Conservation (phyloP, 2,797 vertebrate genomes). For the Channa striata region DNA sequence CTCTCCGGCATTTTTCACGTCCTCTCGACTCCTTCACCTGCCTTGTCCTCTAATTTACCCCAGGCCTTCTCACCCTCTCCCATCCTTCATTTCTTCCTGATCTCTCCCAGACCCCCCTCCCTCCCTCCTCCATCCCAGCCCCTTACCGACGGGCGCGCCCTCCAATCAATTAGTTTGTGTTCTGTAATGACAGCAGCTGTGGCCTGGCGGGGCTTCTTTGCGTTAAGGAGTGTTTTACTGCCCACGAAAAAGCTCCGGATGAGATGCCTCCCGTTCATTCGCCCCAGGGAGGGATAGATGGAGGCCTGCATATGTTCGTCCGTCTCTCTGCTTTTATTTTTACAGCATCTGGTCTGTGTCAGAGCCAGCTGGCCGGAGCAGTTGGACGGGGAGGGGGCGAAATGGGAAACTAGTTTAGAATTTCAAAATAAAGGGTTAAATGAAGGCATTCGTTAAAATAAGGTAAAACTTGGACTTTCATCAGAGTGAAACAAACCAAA, state of each 20-base stretch:
- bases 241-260: constrained; percentile 29
- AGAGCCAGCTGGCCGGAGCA: constrained; percentile 16
- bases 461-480: background rate
- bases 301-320: constrained; percentile 51
- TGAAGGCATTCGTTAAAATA: background rate
- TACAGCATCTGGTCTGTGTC: constrained; percentile 55
- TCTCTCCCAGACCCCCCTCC: constrained; percentile 20
- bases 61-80: constrained; percentile 2
- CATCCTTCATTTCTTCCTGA: constrained; percentile 23
- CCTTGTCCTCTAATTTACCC: constrained; percentile 35
- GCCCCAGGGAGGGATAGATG: constrained; percentile 41
- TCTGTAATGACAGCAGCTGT: constrained; percentile 68
- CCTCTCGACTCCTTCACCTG: constrained; percentile 25
- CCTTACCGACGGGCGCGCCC: constrained; percentile 30
- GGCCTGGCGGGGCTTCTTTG: constrained; percentile 42
- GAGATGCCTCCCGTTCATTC: constrained; percentile 34
- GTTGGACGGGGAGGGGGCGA: background rate
- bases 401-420: background rate
- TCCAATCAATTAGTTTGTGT: constrained; percentile 63
- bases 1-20: constrained; percentile 21
- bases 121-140: background rate
- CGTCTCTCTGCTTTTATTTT: constrained; percentile 43
- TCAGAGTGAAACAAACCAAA: background rate
- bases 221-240: constrained; percentile 53
- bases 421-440: background rate